Percentiles rank a stretch among this genome's conserved stretches.
Conservation (phyloP, 2,113 vertebrate genomes). For the Labrus mixtus region DNA sequence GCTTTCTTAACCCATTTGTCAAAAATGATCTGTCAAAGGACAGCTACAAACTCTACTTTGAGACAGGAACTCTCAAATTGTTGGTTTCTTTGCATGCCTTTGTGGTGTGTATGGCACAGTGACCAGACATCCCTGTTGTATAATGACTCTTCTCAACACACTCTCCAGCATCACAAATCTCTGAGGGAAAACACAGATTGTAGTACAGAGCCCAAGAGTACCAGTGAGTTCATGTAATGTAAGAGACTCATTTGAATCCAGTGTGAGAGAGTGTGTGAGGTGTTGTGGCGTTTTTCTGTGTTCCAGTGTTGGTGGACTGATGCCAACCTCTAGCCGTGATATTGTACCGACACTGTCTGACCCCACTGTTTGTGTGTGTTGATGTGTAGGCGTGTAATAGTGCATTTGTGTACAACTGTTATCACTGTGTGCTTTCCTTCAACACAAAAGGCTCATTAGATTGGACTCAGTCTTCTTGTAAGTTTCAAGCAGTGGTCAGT, state of each 20-base stretch:
- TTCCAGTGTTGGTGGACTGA: constrained; percentile 6
- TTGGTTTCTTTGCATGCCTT: no score
- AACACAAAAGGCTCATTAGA: constrained; percentile 1
- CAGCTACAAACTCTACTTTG: no score
- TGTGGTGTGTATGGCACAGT: no score
- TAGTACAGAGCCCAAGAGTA: background rate
- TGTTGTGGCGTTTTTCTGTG: background rate
- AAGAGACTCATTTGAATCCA: background rate
- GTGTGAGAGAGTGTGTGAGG: background rate
- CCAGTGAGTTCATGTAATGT: background rate
- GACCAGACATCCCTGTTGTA: no score
- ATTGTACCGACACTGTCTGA: constrained; percentile 13
- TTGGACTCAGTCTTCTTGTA: constrained; percentile 15
- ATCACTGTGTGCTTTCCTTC: background rate
- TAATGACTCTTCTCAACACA: no score
- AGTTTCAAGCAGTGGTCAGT: constrained; percentile 27
- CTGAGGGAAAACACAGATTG: background rate
- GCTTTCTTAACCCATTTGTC: no score
- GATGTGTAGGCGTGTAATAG: background rate
- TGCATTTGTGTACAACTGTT: background rate
- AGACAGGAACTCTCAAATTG: no score
- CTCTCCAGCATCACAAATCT: background rate
- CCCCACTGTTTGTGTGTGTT: constrained; percentile 5
- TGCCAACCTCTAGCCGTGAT: background rate
- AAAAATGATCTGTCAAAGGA: no score